Conservation (phyloP, 2,888 invertebrate species). For the Caenorhabditis sinica region DNA sequence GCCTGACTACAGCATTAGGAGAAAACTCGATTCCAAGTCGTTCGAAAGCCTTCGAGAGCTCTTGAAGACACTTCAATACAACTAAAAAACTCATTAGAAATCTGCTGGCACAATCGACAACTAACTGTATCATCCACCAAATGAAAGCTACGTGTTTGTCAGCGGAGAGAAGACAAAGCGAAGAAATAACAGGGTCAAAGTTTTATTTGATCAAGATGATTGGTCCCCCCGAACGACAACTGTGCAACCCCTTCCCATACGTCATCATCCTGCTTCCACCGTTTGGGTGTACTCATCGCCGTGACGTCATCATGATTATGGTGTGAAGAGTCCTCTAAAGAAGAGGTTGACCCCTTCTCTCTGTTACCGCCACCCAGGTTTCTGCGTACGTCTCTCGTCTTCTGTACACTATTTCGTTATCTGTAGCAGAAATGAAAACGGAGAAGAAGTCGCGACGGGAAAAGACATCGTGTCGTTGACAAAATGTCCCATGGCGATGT, state of each 20-base stretch:
- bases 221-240: constrained; percentile 26
- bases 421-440: constrained; percentile 28
- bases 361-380: constrained; percentile 34
- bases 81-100: constrained; percentile 1
- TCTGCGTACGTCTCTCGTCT: constrained; percentile 14
- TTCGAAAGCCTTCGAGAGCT: not conserved
- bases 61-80: not conserved
- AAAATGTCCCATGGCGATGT: constrained; percentile 47
- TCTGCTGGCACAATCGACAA: constrained; percentile 8
- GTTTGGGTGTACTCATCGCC: constrained; percentile 1
- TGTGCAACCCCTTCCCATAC: constrained; percentile 22
- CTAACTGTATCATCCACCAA: constrained; percentile 18
- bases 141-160: constrained; percentile 16
- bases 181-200: constrained; percentile 47
- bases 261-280: constrained; percentile 15
- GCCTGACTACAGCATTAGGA: too few species aligned
- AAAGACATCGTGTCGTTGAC: constrained; percentile 52
- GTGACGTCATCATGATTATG: constrained; percentile 42
- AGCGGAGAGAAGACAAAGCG: not conserved
- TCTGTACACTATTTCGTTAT: constrained; percentile 42
- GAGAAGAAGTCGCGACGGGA: constrained; percentile 39
- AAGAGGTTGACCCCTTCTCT: constrained; percentile 14
- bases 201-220: constrained; percentile 31
- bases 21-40: not conserved
- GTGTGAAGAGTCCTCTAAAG: not conserved